Evolutionary conservation across 2,888 invertebrate genomes (phyloP).

Genomic region (Mimachlamys varia): DNA sequence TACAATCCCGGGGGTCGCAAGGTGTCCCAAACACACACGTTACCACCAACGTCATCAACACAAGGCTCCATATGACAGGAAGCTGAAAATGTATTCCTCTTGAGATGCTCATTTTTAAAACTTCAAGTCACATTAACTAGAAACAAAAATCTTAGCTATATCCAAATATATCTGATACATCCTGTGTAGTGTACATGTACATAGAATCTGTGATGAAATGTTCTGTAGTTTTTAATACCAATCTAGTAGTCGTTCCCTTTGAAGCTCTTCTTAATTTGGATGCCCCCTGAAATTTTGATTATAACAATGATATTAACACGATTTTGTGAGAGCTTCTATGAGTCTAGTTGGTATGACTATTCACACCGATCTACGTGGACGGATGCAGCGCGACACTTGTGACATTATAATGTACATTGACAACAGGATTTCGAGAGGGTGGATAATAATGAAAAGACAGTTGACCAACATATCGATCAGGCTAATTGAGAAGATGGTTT

Average conservation of each 20-base stretch:
- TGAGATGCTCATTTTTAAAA: neutral
- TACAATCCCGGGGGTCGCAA: slow-evolving; percentile 52
- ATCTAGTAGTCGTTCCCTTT: neutral
- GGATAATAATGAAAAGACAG: neutral
- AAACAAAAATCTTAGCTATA: neutral
- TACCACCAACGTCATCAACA: neutral
- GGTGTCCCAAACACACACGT: neutral
- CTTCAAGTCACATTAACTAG: neutral
- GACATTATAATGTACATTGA: neutral
- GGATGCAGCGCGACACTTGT: neutral
- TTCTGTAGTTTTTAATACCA: neutral
- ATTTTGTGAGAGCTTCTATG: neutral
- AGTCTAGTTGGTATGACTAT: neutral
- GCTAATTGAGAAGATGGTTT: slow-evolving; percentile 19
- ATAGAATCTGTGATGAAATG: neutral
- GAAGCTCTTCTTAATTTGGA: neutral
- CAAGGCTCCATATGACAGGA: neutral
- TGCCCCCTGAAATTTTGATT: neutral
- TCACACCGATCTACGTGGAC: neutral
- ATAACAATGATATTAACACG: neutral
- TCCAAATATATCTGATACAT: slow-evolving; percentile 17
- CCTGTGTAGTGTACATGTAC: neutral
- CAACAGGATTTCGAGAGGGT: neutral
- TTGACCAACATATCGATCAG: slow-evolving; percentile 13
- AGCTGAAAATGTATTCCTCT: neutral